phyloP scores from a whole-genome alignment of 2,888 invertebrate genomes.

The Eupithecia abbreviata region DNA sequence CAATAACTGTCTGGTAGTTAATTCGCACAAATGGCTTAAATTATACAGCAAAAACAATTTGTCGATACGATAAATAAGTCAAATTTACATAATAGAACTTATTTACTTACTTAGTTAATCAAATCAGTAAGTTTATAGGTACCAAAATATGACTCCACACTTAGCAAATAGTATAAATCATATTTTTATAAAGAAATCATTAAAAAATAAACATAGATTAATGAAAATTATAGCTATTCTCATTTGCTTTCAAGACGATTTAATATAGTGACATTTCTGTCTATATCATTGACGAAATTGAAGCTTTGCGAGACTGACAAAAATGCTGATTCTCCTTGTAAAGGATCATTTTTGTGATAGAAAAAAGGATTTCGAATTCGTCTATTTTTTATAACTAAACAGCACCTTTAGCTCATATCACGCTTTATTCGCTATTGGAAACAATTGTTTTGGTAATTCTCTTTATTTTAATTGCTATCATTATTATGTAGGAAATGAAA shows the following conservation, averaged over 20 bases:
- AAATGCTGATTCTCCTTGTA: conserved; percentile 68
- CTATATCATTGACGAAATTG: conserved; percentile 63
- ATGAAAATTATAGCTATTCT: conserved; percentile 17
- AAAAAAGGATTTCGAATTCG: conserved; percentile 62
- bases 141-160: conserved; percentile 13
- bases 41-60: not conserved
- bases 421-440: conserved; percentile 14
- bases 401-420: conserved; percentile 50
- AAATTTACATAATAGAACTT: not conserved
- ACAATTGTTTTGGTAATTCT: not conserved
- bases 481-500: conserved; percentile 34
- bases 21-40: conserved; percentile 17
- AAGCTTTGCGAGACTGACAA: conserved; percentile 79
- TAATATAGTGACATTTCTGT: conserved; percentile 14
- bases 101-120: not conserved
- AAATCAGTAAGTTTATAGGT: not conserved
- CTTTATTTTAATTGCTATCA: not conserved
- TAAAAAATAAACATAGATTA: conserved; percentile 15
- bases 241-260: conserved; percentile 37
- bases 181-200: conserved; percentile 27
- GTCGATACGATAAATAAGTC: not conserved
- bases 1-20: conserved; percentile 27
- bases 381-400: conserved; percentile 69
- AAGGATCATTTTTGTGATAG: conserved; percentile 74
- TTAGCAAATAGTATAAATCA: not conserved